Percentiles rank a stretch among this genome's conserved stretches.
Evolutionary conservation across 2,797 vertebrate genomes (phyloP).

Genomic region (Phoeniculus purpureus): DNA sequence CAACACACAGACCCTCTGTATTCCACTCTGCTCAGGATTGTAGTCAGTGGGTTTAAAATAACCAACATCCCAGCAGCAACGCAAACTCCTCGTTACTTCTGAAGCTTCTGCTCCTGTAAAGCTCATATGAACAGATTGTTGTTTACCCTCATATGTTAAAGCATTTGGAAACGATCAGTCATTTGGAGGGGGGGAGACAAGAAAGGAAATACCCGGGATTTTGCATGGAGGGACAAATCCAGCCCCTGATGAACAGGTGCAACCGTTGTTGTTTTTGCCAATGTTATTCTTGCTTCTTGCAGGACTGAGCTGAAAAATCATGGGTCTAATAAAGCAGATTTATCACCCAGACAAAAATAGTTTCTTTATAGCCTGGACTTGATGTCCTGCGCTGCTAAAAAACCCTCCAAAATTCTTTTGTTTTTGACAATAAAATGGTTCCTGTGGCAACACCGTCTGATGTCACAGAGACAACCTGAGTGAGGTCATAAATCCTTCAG

Average conservation of each 20-base stretch:
- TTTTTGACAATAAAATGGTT: conserved; percentile 70
- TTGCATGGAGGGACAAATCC: conserved; percentile 6
- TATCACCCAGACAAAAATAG: conserved; percentile 30
- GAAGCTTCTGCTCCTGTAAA: not conserved
- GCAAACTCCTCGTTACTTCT: conserved; percentile 11
- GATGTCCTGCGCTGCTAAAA: not conserved
- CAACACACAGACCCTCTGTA: not conserved
- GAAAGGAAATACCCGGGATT: conserved; percentile 56
- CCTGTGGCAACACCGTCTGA: conserved; percentile 69
- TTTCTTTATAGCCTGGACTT: not conserved
- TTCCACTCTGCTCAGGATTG: not conserved
- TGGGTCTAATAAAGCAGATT: conserved; percentile 28
- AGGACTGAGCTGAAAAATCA: conserved; percentile 24
- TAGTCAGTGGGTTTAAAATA: not conserved
- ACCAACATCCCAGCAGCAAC: not conserved
- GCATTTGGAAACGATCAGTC: conserved; percentile 60
- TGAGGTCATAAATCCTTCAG: conserved; percentile 80
- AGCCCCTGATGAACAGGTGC: conserved; percentile 48
- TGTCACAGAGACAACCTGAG: conserved; percentile 64
- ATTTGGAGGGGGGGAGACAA: not conserved
- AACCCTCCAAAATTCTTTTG: conserved; percentile 61
- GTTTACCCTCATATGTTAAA: conserved; percentile 23
- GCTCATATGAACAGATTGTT: not conserved
- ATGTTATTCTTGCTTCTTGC: conserved; percentile 13
- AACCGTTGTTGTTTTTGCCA: not conserved